Base-by-base conservation (phyloP, 2,797 vertebrate genomes). In the Microchirus variegatus region DNA sequence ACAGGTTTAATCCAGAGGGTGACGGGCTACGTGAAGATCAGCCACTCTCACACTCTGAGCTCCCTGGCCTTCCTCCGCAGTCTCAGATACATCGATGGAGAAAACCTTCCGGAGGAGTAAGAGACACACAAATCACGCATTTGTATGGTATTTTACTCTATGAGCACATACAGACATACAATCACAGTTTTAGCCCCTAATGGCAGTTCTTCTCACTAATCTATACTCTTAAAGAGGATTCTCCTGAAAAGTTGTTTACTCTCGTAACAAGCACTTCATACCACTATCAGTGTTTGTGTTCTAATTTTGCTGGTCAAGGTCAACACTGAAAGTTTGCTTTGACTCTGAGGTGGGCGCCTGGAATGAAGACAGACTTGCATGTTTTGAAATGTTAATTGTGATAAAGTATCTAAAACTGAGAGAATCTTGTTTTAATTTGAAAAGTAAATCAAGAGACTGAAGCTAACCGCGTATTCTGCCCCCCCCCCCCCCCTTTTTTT, bases 1-100 rank as follows among this genome's bases (percentile, higher is more conserved):
- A 95, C 97, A 52, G 98, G 97, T 7, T 87, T 97, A 77, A 99
- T 99, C 44, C 96, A 99, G 92, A 96, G 94, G 2, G 97, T 99
- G 48, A 98, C 96, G 0, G 98, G 97, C 11, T 96, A 95, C 0
- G 95, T 99, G 74, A 93, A 94, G 90, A 99, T 99, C 77, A 94
- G 93, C 18, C 95, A 97, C 64, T 98, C 97, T 1, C 96, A 98
- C 11, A 96, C 96, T 0, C 82, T 99, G 73, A 95, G 94, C 57
- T 99, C 98, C 0, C 84, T 99, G 67, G 96, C 97, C 43, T 99
- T 99, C 89, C 91, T 99, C 68, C 97, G 97, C 84, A 99, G 93
- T 81, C 94, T 99, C 22, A 87, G 94, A 46, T 93, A 94, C 80
- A 97, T 99, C 72, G 81, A 95, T 41, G 98, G 98, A 75, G 97